A percentile compares a stretch with the other conserved stretches of the same genome.
Evolutionary conservation across 2,113 vertebrate species (phyloP).

Genomic region (Aramus guarauna): DNA sequence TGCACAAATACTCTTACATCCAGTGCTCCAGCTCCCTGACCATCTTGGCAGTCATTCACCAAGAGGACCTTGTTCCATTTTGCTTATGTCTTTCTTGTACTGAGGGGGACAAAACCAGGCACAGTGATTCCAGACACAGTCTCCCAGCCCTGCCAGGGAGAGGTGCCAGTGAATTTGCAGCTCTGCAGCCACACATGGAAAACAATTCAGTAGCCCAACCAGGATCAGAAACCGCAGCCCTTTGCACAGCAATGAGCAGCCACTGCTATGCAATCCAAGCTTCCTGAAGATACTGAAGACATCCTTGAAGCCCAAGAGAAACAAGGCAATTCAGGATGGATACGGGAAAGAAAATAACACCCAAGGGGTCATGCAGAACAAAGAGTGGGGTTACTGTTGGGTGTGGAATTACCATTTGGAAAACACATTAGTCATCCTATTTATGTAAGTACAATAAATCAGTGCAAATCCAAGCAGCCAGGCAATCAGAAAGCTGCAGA

Average conservation of each 20-base stretch:
- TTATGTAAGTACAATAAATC: not conserved
- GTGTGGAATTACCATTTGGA: not conserved
- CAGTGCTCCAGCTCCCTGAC: not conserved
- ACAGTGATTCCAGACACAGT: not conserved
- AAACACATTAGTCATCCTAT: not conserved
- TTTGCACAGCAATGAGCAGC: not conserved
- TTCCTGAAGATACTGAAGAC: not conserved
- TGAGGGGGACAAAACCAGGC: not conserved
- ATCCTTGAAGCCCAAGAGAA: not conserved
- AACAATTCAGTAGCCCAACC: not conserved
- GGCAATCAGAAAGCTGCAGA: not conserved
- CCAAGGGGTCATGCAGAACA: not conserved
- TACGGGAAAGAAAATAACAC: not conserved
- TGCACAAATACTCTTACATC: not conserved
- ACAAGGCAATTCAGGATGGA: not conserved
- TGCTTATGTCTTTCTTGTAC: not conserved
- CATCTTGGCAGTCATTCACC: not conserved
- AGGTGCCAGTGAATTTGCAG: not conserved
- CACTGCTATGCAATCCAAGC: not conserved
- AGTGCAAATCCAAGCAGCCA: not conserved
- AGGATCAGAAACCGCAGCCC: not conserved
- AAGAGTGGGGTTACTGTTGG: not conserved
- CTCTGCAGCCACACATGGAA: not conserved
- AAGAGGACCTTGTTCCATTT: not conserved
- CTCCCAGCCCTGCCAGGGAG: not conserved